Base-by-base conservation (phyloP, 2,113 vertebrate genomes). In the crab-eating macaque (Macaca fascicularis) region DNA sequence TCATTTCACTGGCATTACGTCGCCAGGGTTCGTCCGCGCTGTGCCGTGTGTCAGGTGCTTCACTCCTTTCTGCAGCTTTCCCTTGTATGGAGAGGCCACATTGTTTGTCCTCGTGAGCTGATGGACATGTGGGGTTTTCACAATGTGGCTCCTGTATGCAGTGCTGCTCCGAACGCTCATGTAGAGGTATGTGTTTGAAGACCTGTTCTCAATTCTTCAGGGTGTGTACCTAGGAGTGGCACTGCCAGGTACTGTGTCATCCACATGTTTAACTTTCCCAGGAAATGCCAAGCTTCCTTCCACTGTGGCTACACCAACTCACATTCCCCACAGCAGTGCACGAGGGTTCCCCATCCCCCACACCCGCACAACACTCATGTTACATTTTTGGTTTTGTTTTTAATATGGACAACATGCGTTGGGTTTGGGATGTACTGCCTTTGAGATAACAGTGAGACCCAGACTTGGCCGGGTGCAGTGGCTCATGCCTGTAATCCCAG, bases 111-210 rank as follows among this genome's bases (percentile, higher is more conserved):
- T 35, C 17, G 17, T n/a, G 55, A 32, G 13, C 38, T 38, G 64
- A 43, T 25, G 32, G 8, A 16, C 25, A 81, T 17, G 13, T 19
- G 3, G 10, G 38, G 8, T 38, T 16, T 82, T n/a, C 45, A 32
- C 32, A 48, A 0, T 10, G 11, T 43, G 8, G 43, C 7, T 4
- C 0, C 22, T 2, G 13, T 45, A 55, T 5, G 40, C 22, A 6
- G 8, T 19, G 38, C 55, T 13, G 43, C 85, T 88, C 14, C 7
- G 5, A 32, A 88, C 32, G 23, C 23, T 23, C 9, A 2, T 6
- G 87, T 35, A 30, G 17, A 27, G 38, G 16, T 2, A 1, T 27
- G n/a, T 23, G 32, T 23, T 25, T 90, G 72, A 8, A 70, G 7
- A 3, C 86, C 22, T 17, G 11, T 55, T 27, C 40, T 32, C 86